Conservation (phyloP, 2,797 vertebrate genomes). For the Tokudaia tokunoshimensis region DNA sequence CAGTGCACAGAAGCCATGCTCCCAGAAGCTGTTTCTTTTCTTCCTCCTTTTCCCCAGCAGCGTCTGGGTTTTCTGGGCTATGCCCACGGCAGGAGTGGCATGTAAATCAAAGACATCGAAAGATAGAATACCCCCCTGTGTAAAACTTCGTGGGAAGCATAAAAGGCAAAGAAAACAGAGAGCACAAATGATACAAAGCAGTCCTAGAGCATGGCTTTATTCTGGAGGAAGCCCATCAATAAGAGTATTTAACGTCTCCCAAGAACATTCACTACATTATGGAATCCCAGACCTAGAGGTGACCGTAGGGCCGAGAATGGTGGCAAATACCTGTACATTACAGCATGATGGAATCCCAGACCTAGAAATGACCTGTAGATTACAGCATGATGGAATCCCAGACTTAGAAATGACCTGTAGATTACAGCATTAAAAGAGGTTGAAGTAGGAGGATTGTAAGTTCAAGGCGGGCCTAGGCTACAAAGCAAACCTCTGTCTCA, state of each 20-base stretch:
- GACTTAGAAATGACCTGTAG: too few species aligned
- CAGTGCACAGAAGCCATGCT: too few species aligned
- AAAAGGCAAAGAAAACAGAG: neutral
- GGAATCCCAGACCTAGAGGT: neutral
- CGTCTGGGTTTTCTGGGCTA: neutral
- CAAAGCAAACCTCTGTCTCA: neutral
- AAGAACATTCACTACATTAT: neutral
- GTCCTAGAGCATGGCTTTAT: neutral
- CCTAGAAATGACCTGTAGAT: neutral
- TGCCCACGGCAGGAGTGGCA: neutral
- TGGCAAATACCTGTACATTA: neutral
- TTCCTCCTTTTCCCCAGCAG: neutral
- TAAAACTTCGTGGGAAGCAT: neutral
- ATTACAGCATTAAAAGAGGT: neutral
- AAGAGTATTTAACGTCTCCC: neutral
- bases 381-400: too few species aligned
- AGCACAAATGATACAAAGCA: neutral
- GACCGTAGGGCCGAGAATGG: neutral
- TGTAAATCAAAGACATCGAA: neutral
- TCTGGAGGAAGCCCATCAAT: neutral
- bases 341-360: neutral
- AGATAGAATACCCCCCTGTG: neutral
- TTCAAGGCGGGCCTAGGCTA: neutral
- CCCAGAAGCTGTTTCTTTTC: neutral
- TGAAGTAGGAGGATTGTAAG: neutral